phyloP scores from a whole-genome alignment of 2,888 invertebrate genomes.

The Agriopis leucophaearia region DNA sequence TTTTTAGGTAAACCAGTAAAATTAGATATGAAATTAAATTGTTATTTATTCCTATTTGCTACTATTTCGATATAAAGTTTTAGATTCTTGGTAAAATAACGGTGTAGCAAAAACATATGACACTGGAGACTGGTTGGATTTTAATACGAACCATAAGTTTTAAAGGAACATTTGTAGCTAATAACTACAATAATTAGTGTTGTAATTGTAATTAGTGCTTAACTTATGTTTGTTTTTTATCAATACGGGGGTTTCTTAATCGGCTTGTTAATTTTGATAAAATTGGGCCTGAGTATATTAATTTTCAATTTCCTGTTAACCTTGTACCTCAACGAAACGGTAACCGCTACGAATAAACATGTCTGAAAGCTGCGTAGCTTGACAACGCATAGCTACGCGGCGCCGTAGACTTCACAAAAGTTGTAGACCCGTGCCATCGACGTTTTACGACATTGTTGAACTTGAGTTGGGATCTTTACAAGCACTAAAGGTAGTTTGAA shows the following conservation, averaged over 20 bases:
- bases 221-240: no score
- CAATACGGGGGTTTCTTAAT: neutral
- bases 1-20: neutral
- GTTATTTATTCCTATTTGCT: neutral
- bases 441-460: conserved; percentile 35
- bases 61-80: neutral
- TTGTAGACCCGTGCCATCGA: conserved; percentile 32
- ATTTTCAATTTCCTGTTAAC: conserved; percentile 10
- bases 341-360: conserved; percentile 27
- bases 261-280: neutral
- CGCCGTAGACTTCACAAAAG: conserved; percentile 39
- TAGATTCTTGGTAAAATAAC: no score
- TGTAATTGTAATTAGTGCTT: no score
- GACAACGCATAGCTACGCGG: conserved; percentile 34
- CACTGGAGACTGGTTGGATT: no score
- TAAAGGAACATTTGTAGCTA: no score
- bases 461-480: conserved; percentile 23
- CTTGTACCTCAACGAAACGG: conserved; percentile 27
- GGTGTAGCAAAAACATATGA: no score
- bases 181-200: no score
- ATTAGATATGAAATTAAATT: neutral
- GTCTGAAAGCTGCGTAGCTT: conserved; percentile 28
- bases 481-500: conserved; percentile 27
- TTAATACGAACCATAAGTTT: no score
- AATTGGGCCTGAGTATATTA: neutral